phyloP scores from a whole-genome alignment of 2,113 vertebrate genomes.

The Neomonachus schauinslandi region DNA sequence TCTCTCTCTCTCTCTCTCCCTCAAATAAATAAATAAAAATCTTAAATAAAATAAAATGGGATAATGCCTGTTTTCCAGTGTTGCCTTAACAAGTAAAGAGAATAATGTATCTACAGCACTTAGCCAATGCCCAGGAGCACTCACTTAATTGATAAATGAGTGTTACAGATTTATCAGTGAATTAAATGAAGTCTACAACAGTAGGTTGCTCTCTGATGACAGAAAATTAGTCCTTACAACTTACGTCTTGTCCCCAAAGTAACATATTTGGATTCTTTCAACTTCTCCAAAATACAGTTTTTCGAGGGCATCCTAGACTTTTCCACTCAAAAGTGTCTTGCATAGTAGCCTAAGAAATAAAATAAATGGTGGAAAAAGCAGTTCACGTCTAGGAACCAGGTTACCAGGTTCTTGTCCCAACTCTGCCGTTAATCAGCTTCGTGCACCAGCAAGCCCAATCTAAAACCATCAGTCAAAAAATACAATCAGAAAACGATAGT shows the following conservation, averaged over 20 bases:
- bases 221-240: not conserved
- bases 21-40: too few relatives aligned
- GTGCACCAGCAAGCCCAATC: not conserved
- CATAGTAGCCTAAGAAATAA: not conserved
- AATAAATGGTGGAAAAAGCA: not conserved
- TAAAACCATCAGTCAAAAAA: conserved; percentile 41
- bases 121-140: not conserved
- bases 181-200: not conserved
- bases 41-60: not conserved
- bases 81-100: conserved; percentile 9
- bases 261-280: not conserved
- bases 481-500: not conserved
- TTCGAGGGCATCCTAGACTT: not conserved
- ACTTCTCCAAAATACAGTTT: not conserved
- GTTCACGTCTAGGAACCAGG: not conserved
- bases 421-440: not conserved
- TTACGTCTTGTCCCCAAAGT: not conserved
- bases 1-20: too few relatives aligned
- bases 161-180: not conserved
- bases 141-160: not conserved
- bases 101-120: not conserved
- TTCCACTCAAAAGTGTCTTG: not conserved
- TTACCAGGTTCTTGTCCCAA: not conserved
- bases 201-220: not conserved
- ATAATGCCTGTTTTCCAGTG: not conserved